Percentiles rank a stretch among this genome's conserved stretches.
phyloP scores from a whole-genome alignment of 1,140 invertebrate genomes.

The Apis laboriosa region DNA sequence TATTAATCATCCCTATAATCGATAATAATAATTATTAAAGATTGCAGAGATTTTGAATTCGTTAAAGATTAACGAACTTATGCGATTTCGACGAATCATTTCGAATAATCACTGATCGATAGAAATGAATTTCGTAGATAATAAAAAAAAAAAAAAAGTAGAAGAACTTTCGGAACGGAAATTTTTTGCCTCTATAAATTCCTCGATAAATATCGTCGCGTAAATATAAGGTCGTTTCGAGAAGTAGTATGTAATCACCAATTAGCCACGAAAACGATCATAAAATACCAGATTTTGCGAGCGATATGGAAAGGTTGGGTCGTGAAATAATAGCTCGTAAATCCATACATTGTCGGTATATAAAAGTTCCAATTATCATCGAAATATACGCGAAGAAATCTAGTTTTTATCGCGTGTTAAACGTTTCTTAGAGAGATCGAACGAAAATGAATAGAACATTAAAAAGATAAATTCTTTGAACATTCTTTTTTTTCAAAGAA shows the following conservation, averaged over 20 bases:
- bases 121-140: too few relatives aligned
- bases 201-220: neutral
- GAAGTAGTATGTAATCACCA: slow-evolving; percentile 50
- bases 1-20: too few relatives aligned
- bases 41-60: too few relatives aligned
- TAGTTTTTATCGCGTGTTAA: neutral
- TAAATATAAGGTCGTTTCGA: neutral
- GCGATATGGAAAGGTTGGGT: neutral
- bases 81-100: too few relatives aligned
- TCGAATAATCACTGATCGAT: too few relatives aligned
- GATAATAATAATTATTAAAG: too few relatives aligned
- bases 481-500: neutral
- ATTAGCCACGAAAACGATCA: slow-evolving; percentile 37
- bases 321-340: slow-evolving; percentile 48
- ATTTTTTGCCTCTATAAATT: neutral
- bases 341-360: neutral
- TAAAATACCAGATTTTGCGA: slow-evolving; percentile 25
- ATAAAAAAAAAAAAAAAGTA: too few relatives aligned
- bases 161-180: neutral
- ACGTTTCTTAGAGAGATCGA: neutral
- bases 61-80: too few relatives aligned
- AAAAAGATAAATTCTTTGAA: too few relatives aligned
- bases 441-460: too few relatives aligned
- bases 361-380: neutral
- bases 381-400: neutral